A percentile compares a stretch with the other conserved stretches of the same genome.
Conservation (phyloP, 2,888 invertebrate species). For the Diploptera punctata region DNA sequence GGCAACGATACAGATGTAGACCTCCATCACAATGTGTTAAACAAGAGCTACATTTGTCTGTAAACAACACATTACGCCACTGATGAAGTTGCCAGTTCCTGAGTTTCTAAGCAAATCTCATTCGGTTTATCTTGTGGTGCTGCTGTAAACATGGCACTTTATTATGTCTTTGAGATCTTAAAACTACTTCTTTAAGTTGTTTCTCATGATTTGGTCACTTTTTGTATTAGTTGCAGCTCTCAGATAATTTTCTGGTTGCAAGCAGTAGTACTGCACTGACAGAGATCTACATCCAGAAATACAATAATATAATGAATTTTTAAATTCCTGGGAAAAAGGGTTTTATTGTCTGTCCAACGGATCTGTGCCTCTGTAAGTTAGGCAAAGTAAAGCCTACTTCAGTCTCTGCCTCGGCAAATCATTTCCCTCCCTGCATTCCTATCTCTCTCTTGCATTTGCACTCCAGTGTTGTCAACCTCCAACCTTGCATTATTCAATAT, state of each 20-base stretch:
- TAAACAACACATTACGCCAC: neutral
- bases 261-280: conserved; percentile 2
- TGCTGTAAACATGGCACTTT: neutral
- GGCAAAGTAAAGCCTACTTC: too few relatives aligned
- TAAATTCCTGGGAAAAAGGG: too few relatives aligned
- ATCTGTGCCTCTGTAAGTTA: too few relatives aligned
- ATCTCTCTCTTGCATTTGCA: too few relatives aligned
- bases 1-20: too few relatives aligned
- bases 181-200: neutral
- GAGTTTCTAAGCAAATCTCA: neutral
- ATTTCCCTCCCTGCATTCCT: too few relatives aligned
- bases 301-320: too few relatives aligned
- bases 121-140: neutral
- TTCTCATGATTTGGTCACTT: neutral
- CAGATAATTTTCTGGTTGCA: neutral
- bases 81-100: neutral
- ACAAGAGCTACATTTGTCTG: neutral
- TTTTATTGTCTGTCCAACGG: too few relatives aligned
- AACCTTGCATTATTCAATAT: too few relatives aligned
- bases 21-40: neutral
- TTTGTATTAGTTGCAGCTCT: neutral
- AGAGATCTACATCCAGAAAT: too few relatives aligned
- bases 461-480: too few relatives aligned
- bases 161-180: neutral
- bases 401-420: too few relatives aligned